Percentiles rank a stretch among this genome's conserved stretches.
Evolutionary conservation across 2,888 invertebrate species (phyloP).

Genomic region (Pristionchus japonicus): DNA sequence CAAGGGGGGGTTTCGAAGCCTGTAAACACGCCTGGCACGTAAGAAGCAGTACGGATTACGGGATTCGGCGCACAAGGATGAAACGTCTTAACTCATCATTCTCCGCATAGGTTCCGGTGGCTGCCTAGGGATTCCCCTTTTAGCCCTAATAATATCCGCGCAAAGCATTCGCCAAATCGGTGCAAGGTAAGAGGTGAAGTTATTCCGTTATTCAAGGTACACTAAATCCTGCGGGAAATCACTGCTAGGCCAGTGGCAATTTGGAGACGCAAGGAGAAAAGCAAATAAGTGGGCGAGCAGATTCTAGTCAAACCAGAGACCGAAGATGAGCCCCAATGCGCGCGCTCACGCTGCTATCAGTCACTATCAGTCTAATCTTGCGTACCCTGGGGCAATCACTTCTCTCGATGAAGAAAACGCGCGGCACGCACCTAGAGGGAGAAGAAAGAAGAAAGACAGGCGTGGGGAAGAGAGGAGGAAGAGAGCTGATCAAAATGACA

Average conservation of each 20-base stretch:
- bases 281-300: not conserved
- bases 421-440: not conserved
- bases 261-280: not conserved
- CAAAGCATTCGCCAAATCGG: not conserved
- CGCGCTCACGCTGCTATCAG: not conserved
- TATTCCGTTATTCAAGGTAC: no score
- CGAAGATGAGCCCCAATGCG: not conserved
- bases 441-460: not conserved
- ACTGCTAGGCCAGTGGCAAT: no score
- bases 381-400: conserved; percentile 12
- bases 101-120: not conserved
- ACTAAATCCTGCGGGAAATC: no score
- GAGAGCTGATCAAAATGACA: not conserved
- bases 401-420: not conserved
- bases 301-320: not conserved
- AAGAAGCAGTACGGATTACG: not conserved
- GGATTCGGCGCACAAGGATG: not conserved
- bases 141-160: not conserved
- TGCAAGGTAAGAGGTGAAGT: no score
- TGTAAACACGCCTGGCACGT: not conserved
- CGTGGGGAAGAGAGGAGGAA: not conserved
- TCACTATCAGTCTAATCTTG: not conserved
- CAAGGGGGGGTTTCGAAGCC: not conserved
- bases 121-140: not conserved
- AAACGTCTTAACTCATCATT: not conserved